phyloP scores from a whole-genome alignment of 1,140 invertebrate species.

The Drosophila funebris region DNA sequence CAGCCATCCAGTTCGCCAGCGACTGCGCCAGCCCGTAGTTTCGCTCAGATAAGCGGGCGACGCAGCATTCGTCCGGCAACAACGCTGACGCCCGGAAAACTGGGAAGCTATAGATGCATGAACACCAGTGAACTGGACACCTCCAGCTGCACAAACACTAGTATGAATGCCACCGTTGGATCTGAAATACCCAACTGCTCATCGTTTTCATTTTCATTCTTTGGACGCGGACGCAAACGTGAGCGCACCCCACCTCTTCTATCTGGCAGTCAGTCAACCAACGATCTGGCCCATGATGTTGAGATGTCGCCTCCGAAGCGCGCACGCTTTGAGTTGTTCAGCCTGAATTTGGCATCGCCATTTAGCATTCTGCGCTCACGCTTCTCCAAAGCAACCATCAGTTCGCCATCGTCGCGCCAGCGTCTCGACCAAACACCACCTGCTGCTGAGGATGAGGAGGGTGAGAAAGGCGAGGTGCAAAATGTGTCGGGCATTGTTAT shows the following conservation, averaged over 20 bases:
- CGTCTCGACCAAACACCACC: slow-evolving; percentile 47
- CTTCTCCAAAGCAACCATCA: slow-evolving; percentile 66
- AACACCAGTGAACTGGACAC: slow-evolving; percentile 68
- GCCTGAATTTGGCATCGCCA: slow-evolving; percentile 67
- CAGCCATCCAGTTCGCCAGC: slow-evolving; percentile 50
- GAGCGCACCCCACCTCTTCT: slow-evolving; percentile 65
- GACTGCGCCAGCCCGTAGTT: slow-evolving; percentile 48
- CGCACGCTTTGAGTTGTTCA: slow-evolving; percentile 74
- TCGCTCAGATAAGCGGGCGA: slow-evolving; percentile 70
- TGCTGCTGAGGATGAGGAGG: slow-evolving; percentile 43
- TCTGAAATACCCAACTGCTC: slow-evolving; percentile 77
- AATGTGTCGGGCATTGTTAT: slow-evolving; percentile 67
- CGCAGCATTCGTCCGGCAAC: slow-evolving; percentile 65
- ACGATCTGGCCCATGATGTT: slow-evolving; percentile 64
- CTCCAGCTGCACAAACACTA: slow-evolving; percentile 65
- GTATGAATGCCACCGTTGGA: slow-evolving; percentile 79
- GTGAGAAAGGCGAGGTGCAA: slow-evolving; percentile 53
- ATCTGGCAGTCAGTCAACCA: slow-evolving; percentile 60
- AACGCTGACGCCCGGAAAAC: slow-evolving; percentile 62
- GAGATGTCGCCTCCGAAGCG: slow-evolving; percentile 77
- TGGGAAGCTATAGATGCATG: slow-evolving; percentile 63
- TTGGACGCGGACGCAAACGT: slow-evolving; percentile 69
- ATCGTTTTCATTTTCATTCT: slow-evolving; percentile 76
- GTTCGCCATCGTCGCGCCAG: slow-evolving; percentile 48
- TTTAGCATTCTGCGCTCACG: slow-evolving; percentile 67